Percentiles rank a stretch among this genome's conserved stretches.
Conservation (phyloP, 2,888 invertebrate genomes). For the Caradrina clavipalpis region DNA sequence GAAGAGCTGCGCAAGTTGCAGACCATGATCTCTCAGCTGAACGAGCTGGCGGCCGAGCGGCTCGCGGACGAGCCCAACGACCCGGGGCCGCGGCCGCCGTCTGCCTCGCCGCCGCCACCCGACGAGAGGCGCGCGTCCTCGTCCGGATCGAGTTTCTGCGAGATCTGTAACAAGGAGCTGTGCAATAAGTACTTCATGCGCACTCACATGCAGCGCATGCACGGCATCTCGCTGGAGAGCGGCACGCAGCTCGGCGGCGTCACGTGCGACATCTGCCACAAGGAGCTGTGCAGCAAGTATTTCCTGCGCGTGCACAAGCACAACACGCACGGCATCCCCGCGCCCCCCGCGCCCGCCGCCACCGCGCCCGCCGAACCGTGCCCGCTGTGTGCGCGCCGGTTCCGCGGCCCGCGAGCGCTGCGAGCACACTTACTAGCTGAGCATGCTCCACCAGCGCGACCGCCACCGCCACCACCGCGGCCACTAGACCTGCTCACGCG, state of each 20-base stretch:
- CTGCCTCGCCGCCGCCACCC: conserved; percentile 83
- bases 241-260: conserved; percentile 98
- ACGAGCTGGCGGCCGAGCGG: conserved; percentile 93
- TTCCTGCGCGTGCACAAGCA: conserved; percentile 99
- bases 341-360: conserved; percentile 93
- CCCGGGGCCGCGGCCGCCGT: conserved; percentile 77
- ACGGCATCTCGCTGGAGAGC: conserved; percentile 98
- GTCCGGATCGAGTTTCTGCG: conserved; percentile 96
- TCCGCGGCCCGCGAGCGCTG: conserved; percentile 96
- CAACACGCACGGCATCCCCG: conserved; percentile 98
- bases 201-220: conserved; percentile 99
- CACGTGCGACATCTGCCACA: conserved; percentile 99
- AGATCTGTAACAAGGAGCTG: conserved; percentile 99
- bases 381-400: conserved; percentile 96
- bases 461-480: conserved; percentile 84
- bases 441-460: conserved; percentile 93
- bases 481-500: conserved; percentile 91
- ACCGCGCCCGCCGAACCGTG: conserved; percentile 91
- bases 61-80: conserved; percentile 82
- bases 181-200: conserved; percentile 99
- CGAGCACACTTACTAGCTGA: conserved; percentile 96
- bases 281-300: conserved; percentile 99
- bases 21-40: conserved; percentile 97
- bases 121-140: conserved; percentile 91
- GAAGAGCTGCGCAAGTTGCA: conserved; percentile 97